Evolutionary conservation across 2,888 invertebrate genomes (phyloP), one percentile per base, ranked within the genome.

Genomic region (Euclidia mi): DNA sequence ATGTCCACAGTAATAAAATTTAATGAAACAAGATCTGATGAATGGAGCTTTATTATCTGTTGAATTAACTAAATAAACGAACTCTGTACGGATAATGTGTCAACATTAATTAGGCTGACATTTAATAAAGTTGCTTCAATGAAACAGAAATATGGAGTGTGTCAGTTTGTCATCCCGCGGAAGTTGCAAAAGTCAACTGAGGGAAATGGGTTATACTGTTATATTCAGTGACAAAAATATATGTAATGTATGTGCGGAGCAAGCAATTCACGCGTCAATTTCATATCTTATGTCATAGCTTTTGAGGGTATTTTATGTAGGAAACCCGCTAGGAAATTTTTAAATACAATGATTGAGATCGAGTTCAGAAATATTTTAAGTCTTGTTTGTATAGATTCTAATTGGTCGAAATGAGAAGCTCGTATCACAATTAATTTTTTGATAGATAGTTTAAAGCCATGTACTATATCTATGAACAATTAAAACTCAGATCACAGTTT

Each of bases 101-200:
- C 60, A 49, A 46, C 64, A 58, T 64, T 69, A 69, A 73, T 71
- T 72, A 75, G 55, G 51, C 41, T 18, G 45, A 38, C 48, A 45
- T 56, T 62, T 67, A 58, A 65, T 67, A 74, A 65, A 65, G 48
- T 57, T 56, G 50, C 15, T 18, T 35, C 52, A 56, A 57, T 64
- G 34, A 56, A 47, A 48, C 42, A 47, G 55, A 50, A 69, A 62
- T 56, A 61, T 50, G 45, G 67, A 56, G 55, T 48, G 45, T 53
- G 62, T 52, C 52, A 52, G 50, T 43, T 66, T 71, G 43, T 50
- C 43, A 50, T 50, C n/a, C 50, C 42, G 37, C 43, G 43, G 50
- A 35, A 37, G 50, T 43, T 50, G 50, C 43, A 43, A 37, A 50
- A 43, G 28, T 43, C 50, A 50, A 43, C 37, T 41, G 43, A 37